These are phyloP conservation scores for Abscondita cerata DNA, from an alignment of 2,888 invertebrate species.

Conservation along the genomic window DNA sequence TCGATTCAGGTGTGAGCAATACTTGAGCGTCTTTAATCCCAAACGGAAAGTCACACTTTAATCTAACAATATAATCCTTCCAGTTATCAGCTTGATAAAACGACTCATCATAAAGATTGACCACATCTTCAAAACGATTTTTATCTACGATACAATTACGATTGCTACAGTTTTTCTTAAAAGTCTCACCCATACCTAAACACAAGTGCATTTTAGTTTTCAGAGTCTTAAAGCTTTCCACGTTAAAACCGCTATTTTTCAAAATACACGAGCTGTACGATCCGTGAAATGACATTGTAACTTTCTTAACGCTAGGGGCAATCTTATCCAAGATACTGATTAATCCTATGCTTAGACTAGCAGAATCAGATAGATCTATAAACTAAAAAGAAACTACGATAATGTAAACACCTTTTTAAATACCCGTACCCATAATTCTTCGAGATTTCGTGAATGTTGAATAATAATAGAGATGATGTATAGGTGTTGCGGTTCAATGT, in stretches of 20 bases:
- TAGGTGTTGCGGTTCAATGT: background rate
- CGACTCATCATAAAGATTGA: background rate
- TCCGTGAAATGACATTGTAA: background rate
- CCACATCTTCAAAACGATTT: too few species aligned
- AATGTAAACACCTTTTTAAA: too few species aligned
- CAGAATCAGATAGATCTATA: constrained; percentile 5
- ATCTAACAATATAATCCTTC: constrained; percentile 6
- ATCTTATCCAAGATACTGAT: too few species aligned
- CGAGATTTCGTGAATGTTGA: too few species aligned
- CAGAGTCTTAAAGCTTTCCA: background rate
- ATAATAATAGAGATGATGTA: background rate
- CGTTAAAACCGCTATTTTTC: background rate
- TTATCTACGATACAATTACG: too few species aligned
- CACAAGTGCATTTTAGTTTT: background rate
- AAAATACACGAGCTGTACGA: background rate
- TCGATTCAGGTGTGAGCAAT: too few species aligned
- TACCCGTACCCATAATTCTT: constrained; percentile 21
- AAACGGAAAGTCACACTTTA: constrained; percentile 11
- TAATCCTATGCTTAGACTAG: too few species aligned
- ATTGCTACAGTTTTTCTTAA: too few species aligned
- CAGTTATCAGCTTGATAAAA: background rate
- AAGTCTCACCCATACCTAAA: background rate
- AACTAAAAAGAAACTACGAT: background rate
- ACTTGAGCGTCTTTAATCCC: constrained; percentile 6
- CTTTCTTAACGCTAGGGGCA: too few species aligned